Conservation (phyloP, 2,113 vertebrate genomes). For the Muscicapa adusta region DNA sequence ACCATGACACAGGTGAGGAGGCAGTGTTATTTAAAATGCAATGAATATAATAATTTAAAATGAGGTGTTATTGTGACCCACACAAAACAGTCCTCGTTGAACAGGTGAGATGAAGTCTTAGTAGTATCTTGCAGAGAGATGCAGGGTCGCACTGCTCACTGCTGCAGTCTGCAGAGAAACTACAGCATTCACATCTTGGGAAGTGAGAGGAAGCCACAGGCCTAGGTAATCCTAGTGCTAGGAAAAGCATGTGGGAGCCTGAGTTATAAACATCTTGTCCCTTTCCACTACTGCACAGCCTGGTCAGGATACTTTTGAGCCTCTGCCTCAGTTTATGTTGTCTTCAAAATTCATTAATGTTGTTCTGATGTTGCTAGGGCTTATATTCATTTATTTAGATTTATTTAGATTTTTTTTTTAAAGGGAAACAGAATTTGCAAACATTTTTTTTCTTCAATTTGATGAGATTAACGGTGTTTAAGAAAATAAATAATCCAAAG, state of each 20-base stretch:
- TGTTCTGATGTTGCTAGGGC: background rate
- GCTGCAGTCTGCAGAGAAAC: background rate
- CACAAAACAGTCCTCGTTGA: background rate
- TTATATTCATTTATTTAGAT: background rate
- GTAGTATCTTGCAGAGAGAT: background rate
- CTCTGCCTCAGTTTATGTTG: background rate
- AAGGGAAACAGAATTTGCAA: background rate
- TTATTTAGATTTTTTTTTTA: too few species aligned
- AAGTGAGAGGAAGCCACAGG: background rate
- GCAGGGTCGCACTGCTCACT: background rate
- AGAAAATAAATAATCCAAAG: background rate
- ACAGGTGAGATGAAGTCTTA: background rate
- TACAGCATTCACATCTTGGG: background rate
- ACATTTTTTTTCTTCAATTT: background rate
- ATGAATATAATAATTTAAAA: background rate
- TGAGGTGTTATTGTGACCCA: background rate
- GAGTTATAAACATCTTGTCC: background rate
- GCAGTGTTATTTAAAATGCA: background rate
- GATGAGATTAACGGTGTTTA: background rate
- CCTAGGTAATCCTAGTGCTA: background rate
- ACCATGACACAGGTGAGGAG: background rate
- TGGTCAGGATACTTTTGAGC: background rate
- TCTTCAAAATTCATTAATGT: background rate
- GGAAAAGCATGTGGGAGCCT: rapidly evolving
- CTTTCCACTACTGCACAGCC: background rate